These are phyloP conservation scores for Nemopilema nomurai DNA, from an alignment of 30 jellyfish, hydroid and myxozoan species.

Conservation along the genomic window DNA sequence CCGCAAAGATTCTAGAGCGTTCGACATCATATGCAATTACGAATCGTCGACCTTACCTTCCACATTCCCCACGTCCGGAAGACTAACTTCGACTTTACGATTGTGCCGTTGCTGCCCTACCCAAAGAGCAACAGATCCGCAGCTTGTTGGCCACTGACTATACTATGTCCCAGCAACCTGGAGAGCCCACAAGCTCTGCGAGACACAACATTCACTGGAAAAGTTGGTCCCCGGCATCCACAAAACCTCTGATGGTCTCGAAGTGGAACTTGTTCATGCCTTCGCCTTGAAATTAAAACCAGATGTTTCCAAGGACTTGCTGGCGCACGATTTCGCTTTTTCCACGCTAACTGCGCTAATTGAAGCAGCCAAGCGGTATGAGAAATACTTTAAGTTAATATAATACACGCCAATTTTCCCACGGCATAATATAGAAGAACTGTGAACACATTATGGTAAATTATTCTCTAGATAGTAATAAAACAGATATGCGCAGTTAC, in stretches of 20 bases:
- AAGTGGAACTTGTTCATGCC: background rate
- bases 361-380: background rate
- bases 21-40: slow-evolving; percentile 15
- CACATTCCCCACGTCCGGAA: slow-evolving; percentile 2
- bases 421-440: background rate
- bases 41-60: slow-evolving; percentile 6
- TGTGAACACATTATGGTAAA: slow-evolving; percentile 9
- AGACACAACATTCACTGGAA: no score
- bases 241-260: background rate
- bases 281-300: background rate
- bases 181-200: no score
- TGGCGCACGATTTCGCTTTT: background rate
- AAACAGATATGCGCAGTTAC: background rate
- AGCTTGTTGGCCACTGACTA: slow-evolving; percentile 6
- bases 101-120: background rate
- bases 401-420: slow-evolving; percentile 19
- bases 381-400: no score
- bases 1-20: slow-evolving; percentile 51
- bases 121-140: background rate
- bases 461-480: background rate
- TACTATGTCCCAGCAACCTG: background rate
- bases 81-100: background rate
- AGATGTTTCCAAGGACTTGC: background rate
- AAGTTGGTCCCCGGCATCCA: background rate
- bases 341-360: background rate